A percentile compares a stretch with the other conserved stretches of the same genome.
Evolutionary conservation across 2,888 invertebrate genomes (phyloP).

Genomic region (Rotaria socialis): DNA sequence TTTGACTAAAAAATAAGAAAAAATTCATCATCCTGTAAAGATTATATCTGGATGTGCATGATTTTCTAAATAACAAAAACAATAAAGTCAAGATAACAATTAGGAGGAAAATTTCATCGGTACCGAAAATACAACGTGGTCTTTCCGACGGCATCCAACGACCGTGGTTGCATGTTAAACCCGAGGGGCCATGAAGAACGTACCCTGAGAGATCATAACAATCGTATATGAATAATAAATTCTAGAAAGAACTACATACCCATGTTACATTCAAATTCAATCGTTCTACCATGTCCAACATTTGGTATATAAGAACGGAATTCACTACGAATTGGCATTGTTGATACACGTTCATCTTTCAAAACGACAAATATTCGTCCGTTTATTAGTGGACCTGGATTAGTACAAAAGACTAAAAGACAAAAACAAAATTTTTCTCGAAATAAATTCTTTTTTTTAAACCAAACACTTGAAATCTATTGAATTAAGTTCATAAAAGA

Average conservation of each 20-base stretch:
- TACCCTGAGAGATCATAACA: not conserved
- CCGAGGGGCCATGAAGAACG: not conserved
- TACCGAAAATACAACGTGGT: not conserved
- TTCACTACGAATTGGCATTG: not conserved
- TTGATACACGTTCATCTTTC: constrained; percentile 12
- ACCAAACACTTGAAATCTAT: too few species aligned
- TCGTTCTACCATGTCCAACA: not conserved
- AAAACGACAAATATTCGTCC: not conserved
- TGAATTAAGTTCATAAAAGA: too few species aligned
- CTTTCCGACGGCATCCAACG: constrained; percentile 27
- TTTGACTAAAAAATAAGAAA: not conserved
- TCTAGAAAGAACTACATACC: not conserved
- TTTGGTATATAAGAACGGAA: constrained; percentile 22
- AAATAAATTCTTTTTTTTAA: too few species aligned
- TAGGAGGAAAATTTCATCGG: too few species aligned
- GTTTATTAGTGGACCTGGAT: not conserved
- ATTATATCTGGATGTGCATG: constrained; percentile 26
- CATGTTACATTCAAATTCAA: constrained; percentile 8
- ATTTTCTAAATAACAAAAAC: not conserved
- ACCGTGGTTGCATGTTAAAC: constrained; percentile 18
- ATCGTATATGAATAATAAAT: not conserved
- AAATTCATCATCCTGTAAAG: not conserved
- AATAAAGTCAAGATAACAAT: not conserved
- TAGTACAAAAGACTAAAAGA: not conserved
- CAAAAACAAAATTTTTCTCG: too few species aligned